Base-by-base conservation (phyloP, 2,113 vertebrate species). In the Strigops habroptila region DNA sequence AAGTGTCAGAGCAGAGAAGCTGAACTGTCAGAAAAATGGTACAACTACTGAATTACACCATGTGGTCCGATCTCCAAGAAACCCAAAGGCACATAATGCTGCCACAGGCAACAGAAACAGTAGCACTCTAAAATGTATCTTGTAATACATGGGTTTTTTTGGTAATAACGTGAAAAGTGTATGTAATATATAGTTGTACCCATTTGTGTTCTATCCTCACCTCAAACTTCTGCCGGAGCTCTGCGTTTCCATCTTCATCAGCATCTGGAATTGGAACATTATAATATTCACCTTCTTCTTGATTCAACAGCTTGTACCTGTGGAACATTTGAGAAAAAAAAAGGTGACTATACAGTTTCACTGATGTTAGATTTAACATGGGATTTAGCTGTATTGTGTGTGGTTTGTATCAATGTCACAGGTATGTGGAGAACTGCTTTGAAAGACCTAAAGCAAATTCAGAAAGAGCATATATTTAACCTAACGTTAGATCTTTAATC, bases 201-300 rank as follows among this genome's bases (percentile, higher is more conserved):
- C 25, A 13, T 39, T 27, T 83, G 65, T 69, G 51, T 63, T 83
- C 71, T 64, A 23, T 39, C 39, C 98, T 99, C 97, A 99, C 99
- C 99, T 99, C 99, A 91, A 99, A 99, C 95, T 99, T 99, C 97
- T 99, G 99, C 55, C 99, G 96, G 70, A 99, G 98, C 86, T 99
- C 99, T 94, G 98, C 74, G 78, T 99, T 99, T 57, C 98, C 98
- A 73, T 99, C 99, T 12, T 99, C 99, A 5, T 98, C 99, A 37
- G 98, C 98, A 91, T 99, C 99, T 1, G 99, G 99, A 88, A 99
- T 99, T 80, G 99, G 99, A 10, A 99, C 99, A 0, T 99, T 99
- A 94, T 99, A 99, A 96, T 99, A 99, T 96, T 99, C 99, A 1
- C 99, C 99, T 94, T 99, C 99, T 80, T 99, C 99, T 83, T 99